phyloP scores from a whole-genome alignment of 2,113 vertebrate genomes.

The Mormyrus iriodes region DNA sequence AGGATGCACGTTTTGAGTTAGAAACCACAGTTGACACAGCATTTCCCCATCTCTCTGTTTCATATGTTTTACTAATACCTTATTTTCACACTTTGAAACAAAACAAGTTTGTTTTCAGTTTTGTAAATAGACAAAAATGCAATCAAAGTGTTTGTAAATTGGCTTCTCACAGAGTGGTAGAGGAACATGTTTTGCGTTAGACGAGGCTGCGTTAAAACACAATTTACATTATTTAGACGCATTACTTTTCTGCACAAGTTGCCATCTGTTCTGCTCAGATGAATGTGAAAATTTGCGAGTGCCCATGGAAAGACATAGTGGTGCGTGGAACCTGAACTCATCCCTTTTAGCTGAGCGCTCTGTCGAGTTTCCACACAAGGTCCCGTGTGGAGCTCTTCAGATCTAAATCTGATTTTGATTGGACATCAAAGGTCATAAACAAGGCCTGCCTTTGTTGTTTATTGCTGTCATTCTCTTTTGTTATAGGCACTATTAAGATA shows the following conservation, averaged over 20 bases:
- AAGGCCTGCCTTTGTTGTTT: not conserved
- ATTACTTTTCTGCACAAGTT: not conserved
- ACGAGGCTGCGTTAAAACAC: not conserved
- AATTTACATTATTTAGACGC: not conserved
- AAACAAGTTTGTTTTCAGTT: not conserved
- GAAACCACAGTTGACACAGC: not conserved
- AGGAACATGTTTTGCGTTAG: not conserved
- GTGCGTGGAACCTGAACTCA: not conserved
- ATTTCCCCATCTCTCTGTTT: not conserved
- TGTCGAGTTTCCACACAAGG: not conserved
- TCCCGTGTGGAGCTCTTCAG: not conserved
- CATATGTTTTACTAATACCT: not conserved
- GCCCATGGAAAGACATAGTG: not conserved
- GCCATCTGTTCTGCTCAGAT: conserved; percentile 16
- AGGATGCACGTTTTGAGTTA: not conserved
- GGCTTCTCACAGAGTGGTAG: not conserved
- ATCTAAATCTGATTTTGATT: conserved; percentile 2
- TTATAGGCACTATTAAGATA: not conserved
- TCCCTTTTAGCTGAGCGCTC: not conserved
- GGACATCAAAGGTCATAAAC: conserved; percentile 6
- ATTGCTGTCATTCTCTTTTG: not conserved
- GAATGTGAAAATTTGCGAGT: not conserved
- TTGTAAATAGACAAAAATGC: not conserved
- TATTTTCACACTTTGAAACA: not conserved
- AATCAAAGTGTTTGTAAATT: not conserved